Percentiles rank a stretch among this genome's conserved stretches.
These are phyloP conservation scores for Knipowitschia caucasica DNA, from an alignment of 2,797 vertebrate genomes.

Conservation along the genomic window DNA sequence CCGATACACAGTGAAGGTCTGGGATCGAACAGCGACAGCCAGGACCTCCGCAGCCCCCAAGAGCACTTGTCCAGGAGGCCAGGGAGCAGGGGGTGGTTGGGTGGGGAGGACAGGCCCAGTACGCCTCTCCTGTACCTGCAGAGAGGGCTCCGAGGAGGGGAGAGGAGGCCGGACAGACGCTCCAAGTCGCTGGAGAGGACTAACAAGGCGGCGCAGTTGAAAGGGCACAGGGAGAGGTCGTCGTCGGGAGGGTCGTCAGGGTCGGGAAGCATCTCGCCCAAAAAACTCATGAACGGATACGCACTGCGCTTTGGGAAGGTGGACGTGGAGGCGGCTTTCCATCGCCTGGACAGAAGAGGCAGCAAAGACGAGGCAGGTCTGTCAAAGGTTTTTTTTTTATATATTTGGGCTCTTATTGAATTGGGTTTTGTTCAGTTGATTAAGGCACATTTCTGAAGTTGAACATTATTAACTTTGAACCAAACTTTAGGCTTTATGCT, in stretches of 20 bases:
- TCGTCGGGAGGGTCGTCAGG: constrained; percentile 75
- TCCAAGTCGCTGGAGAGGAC: constrained; percentile 81
- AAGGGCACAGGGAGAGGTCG: constrained; percentile 70
- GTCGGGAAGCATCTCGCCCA: constrained; percentile 60
- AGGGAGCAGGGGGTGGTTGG: constrained; percentile 60
- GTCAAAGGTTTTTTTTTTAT: neutral
- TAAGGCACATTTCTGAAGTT: too few relatives aligned
- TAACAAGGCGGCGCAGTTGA: constrained; percentile 66
- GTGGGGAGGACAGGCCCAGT: constrained; percentile 59
- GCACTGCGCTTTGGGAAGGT: constrained; percentile 69
- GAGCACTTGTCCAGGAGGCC: constrained; percentile 57
- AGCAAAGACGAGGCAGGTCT: constrained; percentile 75
- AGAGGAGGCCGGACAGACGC: constrained; percentile 67
- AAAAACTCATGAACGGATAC: constrained; percentile 77
- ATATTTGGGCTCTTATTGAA: neutral
- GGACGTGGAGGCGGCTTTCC: constrained; percentile 66
- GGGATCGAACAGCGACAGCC: constrained; percentile 55
- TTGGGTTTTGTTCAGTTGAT: neutral
- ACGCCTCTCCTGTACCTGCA: constrained; percentile 67
- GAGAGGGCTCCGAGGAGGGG: constrained; percentile 52
- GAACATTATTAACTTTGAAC: too few relatives aligned
- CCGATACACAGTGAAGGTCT: constrained; percentile 41
- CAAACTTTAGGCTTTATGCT: too few relatives aligned
- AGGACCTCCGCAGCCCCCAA: constrained; percentile 48
- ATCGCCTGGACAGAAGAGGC: constrained; percentile 59